A percentile compares a stretch with the other conserved stretches of the same genome.
phyloP scores from a whole-genome alignment of 1,140 invertebrate genomes.

The Drosophila watanabei region DNA sequence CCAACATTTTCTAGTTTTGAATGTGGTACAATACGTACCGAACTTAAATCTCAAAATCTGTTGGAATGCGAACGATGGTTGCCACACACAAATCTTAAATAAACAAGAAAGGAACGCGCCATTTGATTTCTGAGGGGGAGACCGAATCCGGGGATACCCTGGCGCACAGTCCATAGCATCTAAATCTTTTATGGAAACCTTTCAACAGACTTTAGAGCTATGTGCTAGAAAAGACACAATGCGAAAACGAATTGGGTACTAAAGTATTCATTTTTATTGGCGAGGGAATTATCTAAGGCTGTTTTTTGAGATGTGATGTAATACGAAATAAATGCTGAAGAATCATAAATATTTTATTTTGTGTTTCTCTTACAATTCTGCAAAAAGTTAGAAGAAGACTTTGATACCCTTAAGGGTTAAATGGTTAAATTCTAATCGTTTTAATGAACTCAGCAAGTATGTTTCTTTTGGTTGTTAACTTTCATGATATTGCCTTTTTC shows the following conservation, averaged over 20 bases:
- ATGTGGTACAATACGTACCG: conserved; percentile 66
- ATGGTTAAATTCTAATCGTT: conserved; percentile 28
- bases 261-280: not conserved
- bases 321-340: not conserved
- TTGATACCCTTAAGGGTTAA: not conserved
- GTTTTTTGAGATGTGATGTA: not conserved
- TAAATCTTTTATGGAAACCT: conserved; percentile 1
- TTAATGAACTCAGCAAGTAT: conserved; percentile 33
- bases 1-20: conserved; percentile 62
- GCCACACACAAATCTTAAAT: conserved; percentile 50
- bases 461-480: conserved; percentile 36
- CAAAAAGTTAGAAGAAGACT: not conserved
- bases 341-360: not conserved
- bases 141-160: conserved; percentile 25
- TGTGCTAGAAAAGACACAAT: not conserved
- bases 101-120: conserved; percentile 43
- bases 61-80: conserved; percentile 64
- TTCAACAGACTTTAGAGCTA: not conserved
- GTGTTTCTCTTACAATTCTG: not conserved
- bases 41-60: conserved; percentile 62
- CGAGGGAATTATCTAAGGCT: not conserved
- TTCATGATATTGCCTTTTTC: conserved; percentile 29
- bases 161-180: not conserved
- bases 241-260: not conserved
- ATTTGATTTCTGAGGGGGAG: conserved; percentile 3